Evolutionary conservation across 1,140 invertebrate species (phyloP), one percentile per base, ranked within the genome.

Genomic region (Drosophila insularis): DNA sequence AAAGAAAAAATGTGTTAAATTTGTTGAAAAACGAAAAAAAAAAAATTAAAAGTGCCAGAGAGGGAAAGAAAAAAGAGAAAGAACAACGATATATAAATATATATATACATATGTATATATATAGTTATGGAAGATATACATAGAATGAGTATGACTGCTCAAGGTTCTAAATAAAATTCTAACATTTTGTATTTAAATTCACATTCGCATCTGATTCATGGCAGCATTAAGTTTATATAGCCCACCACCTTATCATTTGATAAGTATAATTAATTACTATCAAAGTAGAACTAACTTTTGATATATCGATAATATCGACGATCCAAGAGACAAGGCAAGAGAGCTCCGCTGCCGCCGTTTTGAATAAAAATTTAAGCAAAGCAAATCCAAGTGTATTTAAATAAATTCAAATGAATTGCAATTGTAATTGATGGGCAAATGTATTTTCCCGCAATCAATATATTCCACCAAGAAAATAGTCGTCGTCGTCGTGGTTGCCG

Each of bases 341-440:
- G 6, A 35, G 10, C 27, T 27, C 0, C 6, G 27, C 27, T 27
- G 27, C 27, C 59, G n/a, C 53, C 43, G 27, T 27, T 27, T 27
- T 27, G 58, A 63, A 32, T 46, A 43, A 54, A 71, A 77, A 59
- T 46, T 58, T 53, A 65, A 80, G 32, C 32, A 35, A 71, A 64
- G 54, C 46, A 77, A 72, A 79, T 86, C 79, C 75, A 58, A 87
- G 82, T 86, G 82, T 82, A 86, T 86, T 89, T 86, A 86, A 86
- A 86, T 86, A 86, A 86, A 87, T 86, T 81, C 69, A 87, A 87
- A 87, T 81, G 71, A 86, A 86, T 82, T 86, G 79, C 82, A 82
- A 86, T 86, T 86, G 82, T 50, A 50, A 50, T 50, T 50, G 43
- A 86, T 86, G 71, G 66, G 58, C 43, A 21, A 50, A 21, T 50